Base-by-base conservation (phyloP, 1,140 invertebrate species). In the Archivesica marissinica region DNA sequence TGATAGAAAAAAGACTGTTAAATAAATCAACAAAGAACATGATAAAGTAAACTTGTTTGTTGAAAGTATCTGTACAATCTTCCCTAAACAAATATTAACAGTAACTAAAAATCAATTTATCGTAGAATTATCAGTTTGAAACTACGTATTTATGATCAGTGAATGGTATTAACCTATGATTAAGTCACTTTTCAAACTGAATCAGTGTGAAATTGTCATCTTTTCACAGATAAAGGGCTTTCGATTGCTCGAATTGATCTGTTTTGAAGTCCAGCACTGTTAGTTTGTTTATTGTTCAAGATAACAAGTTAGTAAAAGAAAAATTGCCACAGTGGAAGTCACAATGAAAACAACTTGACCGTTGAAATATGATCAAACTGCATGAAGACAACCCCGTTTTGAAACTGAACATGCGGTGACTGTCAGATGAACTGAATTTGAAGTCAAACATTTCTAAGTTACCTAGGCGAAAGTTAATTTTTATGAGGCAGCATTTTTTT, bases 151-250 rank as follows among this genome's bases (percentile, higher is more conserved):
- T 72, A 81, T 41, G 64, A 70, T 81, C 35, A 7, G 28, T 54
- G 39, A 35, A 70, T 72, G 79, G 44, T 56, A 81, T 70, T 81
- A 70, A 72, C 79, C 47, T n/a, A 39, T 56, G 68, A 56, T 81
- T 72, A 81, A 75, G 80, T 59, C 80, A 83, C 80, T 83, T 56
- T 74, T 59, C 39, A 39, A 23, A 61, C 52, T 74, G 52, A 41
- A 75, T 20, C 80, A 83, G 80, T 70, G 30, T 83, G 80, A 83
- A 74, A 83, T 83, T 83, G 80, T 83, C 80, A 83, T 74, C 80
- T 83, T 75, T 83, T 83, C 80, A 75, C 80, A 75, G 80, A 83
- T 83, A 83, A 83, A 83, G 80, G 64, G 68, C 54, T 70, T 83
- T 70, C 68, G 25, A 81, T 81, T 81, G 64, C 78, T 61, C 20